These are phyloP conservation scores for Potamarius usumacintae DNA, from an alignment of 2,113 vertebrate genomes.

Conservation along the genomic window DNA sequence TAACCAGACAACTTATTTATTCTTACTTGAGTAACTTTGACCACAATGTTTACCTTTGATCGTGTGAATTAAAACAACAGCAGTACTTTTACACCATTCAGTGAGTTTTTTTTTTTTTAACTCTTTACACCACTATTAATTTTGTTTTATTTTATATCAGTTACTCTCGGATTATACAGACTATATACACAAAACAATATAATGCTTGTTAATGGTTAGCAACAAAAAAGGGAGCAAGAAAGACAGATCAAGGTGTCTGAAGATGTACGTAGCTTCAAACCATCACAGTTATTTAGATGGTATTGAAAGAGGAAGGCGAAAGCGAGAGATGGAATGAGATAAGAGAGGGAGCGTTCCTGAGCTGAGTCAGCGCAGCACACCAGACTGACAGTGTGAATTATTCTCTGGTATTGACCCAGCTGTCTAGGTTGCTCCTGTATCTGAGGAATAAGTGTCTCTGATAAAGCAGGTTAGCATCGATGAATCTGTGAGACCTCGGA, in stretches of 20 bases:
- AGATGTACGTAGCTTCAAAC: not conserved
- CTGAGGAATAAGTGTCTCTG: constrained; percentile 52
- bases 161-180: not conserved
- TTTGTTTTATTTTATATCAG: not conserved
- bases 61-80: not conserved
- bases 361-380: constrained; percentile 1
- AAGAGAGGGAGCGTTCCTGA: not conserved
- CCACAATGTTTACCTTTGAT: not conserved
- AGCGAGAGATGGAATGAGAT: not conserved
- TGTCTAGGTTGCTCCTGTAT: constrained; percentile 45
- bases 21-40: not conserved
- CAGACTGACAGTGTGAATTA: constrained; percentile 41
- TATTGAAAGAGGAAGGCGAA: not conserved
- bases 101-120: not conserved
- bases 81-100: not conserved
- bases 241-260: not conserved
- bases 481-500: constrained; percentile 43
- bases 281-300: not conserved
- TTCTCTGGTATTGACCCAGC: constrained; percentile 50
- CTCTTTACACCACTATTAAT: not conserved
- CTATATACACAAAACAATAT: not conserved
- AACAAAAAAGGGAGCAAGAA: not conserved
- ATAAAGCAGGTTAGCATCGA: constrained; percentile 56
- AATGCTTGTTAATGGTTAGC: not conserved
- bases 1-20: not conserved